Evolutionary conservation across 2,113 vertebrate species (phyloP), one percentile per base, ranked within the genome.

Genomic region (Manacus vitellinus): DNA sequence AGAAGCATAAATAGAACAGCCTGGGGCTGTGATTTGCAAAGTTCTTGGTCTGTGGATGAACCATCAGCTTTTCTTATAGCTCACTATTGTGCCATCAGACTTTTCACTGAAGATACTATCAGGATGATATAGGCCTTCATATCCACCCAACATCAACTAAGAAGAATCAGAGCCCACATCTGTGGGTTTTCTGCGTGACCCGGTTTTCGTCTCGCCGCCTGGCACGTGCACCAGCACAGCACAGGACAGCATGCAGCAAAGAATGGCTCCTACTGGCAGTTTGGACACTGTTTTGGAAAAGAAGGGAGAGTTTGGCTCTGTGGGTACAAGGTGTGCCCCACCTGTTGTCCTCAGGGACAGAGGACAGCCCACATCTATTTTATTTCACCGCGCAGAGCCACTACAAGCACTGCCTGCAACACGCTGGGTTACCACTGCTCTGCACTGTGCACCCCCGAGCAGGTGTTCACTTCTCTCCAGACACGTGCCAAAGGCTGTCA

Each of bases 1-100:
- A 83, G 85, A 93, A 77, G 68, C 70, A 89, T 63, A 89, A 95
- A 94, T 44, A 84, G 94, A 92, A 91, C 30, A 67, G 95, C 91
- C 73, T 63, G 52, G 80, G 89, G 92, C 83, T 87, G 65, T 37
- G 84, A 92, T 89, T 83, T 89, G 86, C 76, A 47, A 89, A 92
- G 73, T 25, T 89, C 52, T 72, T 84, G 76, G 10, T 81, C 84
- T 75, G 65, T 1, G 7, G 63, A 81, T 83, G 79, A 90, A 73
- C 61, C 33, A 75, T 17, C 82, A 76, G 43, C 80, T 75, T 75
- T 81, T 28, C 86, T 91, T 71, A 56, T 3, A 52, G 84, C 76
- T 85, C 43, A 18, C 55, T 51, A 27, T 81, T 91, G 70, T 87
- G 91, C 65, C 91, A 78, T 59, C 65, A 71, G 20, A 51, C 51